phyloP scores from a whole-genome alignment of 2,888 invertebrate species.

The Belgica antarctica region DNA sequence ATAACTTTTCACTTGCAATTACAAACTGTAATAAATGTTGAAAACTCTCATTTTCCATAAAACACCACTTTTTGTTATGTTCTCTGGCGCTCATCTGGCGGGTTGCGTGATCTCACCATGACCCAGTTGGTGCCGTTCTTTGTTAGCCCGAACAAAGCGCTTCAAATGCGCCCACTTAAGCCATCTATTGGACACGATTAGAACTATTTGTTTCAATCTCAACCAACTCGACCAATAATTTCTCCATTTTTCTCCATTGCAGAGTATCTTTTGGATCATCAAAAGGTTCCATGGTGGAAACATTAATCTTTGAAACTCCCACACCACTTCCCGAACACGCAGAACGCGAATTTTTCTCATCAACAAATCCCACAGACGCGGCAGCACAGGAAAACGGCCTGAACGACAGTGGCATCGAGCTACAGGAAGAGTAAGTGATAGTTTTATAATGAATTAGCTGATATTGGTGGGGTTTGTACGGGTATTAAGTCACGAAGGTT shows the following conservation, averaged over 20 bases:
- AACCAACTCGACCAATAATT: no score
- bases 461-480: no score
- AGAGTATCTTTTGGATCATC: slow-evolving; percentile 93
- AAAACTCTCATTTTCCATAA: slow-evolving; percentile 6
- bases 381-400: slow-evolving; percentile 57
- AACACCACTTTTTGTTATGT: not conserved
- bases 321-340: slow-evolving; percentile 63
- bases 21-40: no score
- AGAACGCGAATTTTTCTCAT: slow-evolving; percentile 51
- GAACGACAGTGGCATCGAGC: slow-evolving; percentile 54
- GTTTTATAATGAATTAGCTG: no score
- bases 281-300: slow-evolving; percentile 93
- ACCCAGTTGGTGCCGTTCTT: not conserved
- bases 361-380: slow-evolving; percentile 55
- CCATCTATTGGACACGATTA: no score
- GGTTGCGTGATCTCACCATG: not conserved
- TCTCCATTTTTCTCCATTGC: slow-evolving; percentile 51
- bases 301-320: slow-evolving; percentile 82
- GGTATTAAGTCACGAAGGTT: no score
- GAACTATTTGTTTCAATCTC: no score
- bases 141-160: no score
- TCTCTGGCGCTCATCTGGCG: not conserved
- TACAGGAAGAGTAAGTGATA: slow-evolving; percentile 55
- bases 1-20: no score
- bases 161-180: no score